Evolutionary conservation across 1,140 invertebrate genomes (phyloP), one percentile per base, ranked within the genome.

Genomic region (Linepithema humile): DNA sequence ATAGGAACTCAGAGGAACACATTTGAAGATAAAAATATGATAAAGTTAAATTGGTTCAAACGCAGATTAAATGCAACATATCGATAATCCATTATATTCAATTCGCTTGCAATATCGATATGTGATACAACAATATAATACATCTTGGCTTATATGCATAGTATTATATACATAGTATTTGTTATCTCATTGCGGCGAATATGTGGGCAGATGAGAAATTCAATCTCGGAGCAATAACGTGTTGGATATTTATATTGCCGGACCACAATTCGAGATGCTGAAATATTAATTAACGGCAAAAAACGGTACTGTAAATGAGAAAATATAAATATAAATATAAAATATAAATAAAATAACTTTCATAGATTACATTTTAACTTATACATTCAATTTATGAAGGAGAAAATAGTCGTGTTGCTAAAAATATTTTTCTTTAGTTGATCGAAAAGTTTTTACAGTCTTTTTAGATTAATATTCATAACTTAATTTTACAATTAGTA

Each of bases 261-360:
- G 38, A 26, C 23, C 26, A 55, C 17, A 69, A 70, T 70, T 69
- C 50, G 48, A 80, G 64, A 80, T n/a, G 12, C 12, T 70, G 26
- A 53, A 80, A 32, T 55, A 65, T 80, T 80, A 80, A 80, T 78
- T 78, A 78, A 78, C 50, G 32, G 32, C 62, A 9, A 29, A 40
- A 67, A n/a, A 32, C 26, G 10, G 9, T 15, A 4, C 17, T 20
- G 15, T 29, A 43, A 26, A 55, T 38, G 64, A 29, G 35, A 38
- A 12, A 40, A 53, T 55, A 15, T 9, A 15, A n/a, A 23, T 29
- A 12, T n/a, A 10, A 10, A 10, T 57, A 10, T 29, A 17, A n/a
- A 10, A 80, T 80, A 80, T 50, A 67, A 77, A 67, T 40, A 67
- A 55, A 80, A 43, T 3, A 32, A 40, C 35, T 53, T 20, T 57